Base-by-base conservation (phyloP, 2,888 invertebrate genomes). In the Drosophila austrosaltans region DNA sequence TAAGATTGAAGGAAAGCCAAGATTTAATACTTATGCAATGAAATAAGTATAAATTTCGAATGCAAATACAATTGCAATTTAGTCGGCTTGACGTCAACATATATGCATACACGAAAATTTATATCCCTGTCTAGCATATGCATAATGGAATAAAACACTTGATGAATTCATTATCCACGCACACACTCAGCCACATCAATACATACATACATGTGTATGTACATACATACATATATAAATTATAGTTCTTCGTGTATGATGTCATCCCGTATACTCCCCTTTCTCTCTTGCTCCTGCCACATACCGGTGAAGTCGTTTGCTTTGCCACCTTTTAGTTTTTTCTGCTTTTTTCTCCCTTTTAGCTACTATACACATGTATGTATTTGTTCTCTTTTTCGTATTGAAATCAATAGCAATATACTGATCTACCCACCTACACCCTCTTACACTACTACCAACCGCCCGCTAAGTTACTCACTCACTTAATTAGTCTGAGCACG, bases 271-370 rank as follows among this genome's bases (percentile, higher is more conserved):
- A 1, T 44, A 63, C 30, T 40, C 67, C 39, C 16, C 22, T 56
- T 44, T 25, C 10, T 48, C 25, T 48, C 7, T 22, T 64, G 4
- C 56, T 66, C 22, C 57, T 8, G 44, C 6, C 25, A 44, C 20
- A 65, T 64, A 64, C 82, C 81, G 72, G 84, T 81, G 65, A 61
- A 66, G 63, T 67, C 69, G 61, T 77, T 68, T 60, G 64, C 71
- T 66, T 69, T 75, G 39, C 63, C 68, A 81, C 75, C 63, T 72
- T 63, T 64, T 67, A 62, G 54, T 53, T 25, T 64, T 67, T 48
- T 65, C 28, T 60, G 30, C 42, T 10, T 60, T 25, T 8, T 22
- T 44, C 20, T 44, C 7, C 3, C 22, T 36, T 36, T 4, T 8
- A 16, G 28, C 20, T 22, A 22, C 36, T 40, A 6, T 22, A 53